These are phyloP conservation scores for Micronisus gabar DNA, from an alignment of 2,113 vertebrate genomes.

Conservation along the genomic window DNA sequence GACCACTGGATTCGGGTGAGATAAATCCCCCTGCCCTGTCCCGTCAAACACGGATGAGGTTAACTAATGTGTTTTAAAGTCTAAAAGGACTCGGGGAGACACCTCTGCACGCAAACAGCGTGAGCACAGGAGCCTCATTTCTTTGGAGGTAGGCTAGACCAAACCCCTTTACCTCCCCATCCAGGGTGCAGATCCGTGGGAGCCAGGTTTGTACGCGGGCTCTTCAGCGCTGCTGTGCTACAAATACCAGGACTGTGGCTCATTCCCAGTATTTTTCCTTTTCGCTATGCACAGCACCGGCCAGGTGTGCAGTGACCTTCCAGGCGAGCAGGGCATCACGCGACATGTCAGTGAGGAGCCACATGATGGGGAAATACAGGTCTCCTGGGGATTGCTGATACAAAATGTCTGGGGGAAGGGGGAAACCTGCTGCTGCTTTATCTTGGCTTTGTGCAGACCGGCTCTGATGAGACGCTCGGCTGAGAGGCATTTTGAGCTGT, in stretches of 20 bases:
- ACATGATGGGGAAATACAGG: not conserved
- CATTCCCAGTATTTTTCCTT: conserved; percentile 46
- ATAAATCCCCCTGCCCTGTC: not conserved
- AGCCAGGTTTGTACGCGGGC: not conserved
- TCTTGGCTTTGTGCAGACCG: not conserved
- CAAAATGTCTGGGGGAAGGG: not conserved
- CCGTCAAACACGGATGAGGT: not conserved
- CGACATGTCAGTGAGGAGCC: not conserved
- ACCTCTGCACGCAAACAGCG: not conserved
- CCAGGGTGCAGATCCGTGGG: not conserved
- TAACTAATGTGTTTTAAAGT: not conserved
- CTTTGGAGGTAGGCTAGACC: not conserved
- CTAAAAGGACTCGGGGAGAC: not conserved
- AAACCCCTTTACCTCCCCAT: not conserved
- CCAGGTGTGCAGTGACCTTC: conserved; percentile 31
- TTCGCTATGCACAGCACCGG: not conserved
- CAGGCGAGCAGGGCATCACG: not conserved
- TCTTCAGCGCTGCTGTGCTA: not conserved
- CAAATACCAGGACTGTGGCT: not conserved
- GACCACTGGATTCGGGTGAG: not conserved
- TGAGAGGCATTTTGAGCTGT: not conserved
- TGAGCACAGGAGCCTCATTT: not conserved
- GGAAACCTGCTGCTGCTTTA: conserved; percentile 3
- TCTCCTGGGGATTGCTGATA: not conserved
- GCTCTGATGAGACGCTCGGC: not conserved